A percentile compares a stretch with the other conserved stretches of the same genome.
phyloP scores from a whole-genome alignment of 92 coral and sea anemone species.

The Ricordea florida region DNA sequence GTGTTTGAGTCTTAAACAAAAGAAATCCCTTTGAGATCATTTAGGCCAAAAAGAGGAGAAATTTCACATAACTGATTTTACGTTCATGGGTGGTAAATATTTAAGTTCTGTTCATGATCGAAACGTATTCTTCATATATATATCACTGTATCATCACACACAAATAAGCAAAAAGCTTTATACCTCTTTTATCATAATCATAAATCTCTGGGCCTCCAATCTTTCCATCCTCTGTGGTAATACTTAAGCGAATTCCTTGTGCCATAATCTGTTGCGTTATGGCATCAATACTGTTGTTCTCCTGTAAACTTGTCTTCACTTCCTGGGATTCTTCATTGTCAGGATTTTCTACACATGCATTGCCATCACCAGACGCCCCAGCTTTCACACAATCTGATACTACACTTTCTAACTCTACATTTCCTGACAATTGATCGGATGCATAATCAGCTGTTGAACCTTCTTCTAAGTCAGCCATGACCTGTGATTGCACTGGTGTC shows the following conservation, averaged over 20 bases:
- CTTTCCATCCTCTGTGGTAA: slow-evolving; percentile 48
- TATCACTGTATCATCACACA: background rate
- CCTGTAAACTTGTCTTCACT: background rate
- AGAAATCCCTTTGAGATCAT: too few relatives aligned
- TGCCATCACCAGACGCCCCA: background rate
- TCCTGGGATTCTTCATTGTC: background rate
- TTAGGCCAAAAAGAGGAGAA: too few relatives aligned
- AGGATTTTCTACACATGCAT: background rate
- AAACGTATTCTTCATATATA: background rate
- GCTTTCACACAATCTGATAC: background rate
- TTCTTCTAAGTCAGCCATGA: background rate
- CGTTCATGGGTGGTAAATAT: too few relatives aligned
- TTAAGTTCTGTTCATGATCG: too few relatives aligned
- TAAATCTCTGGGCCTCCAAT: slow-evolving; percentile 63
- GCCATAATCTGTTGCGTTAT: slow-evolving; percentile 1
- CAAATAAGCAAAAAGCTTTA: background rate
- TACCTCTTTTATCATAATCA: slow-evolving; percentile 62
- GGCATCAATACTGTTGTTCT: background rate
- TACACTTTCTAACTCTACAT: slow-evolving; percentile 43
- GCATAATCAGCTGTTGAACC: background rate
- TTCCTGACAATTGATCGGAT: background rate
- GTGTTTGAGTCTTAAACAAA: too few relatives aligned
- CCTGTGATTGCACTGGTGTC: background rate
- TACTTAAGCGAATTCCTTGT: slow-evolving; percentile 35
- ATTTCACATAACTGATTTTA: too few relatives aligned